Conservation (phyloP, 2,113 vertebrate species). For the Limnothrissa miodon region DNA sequence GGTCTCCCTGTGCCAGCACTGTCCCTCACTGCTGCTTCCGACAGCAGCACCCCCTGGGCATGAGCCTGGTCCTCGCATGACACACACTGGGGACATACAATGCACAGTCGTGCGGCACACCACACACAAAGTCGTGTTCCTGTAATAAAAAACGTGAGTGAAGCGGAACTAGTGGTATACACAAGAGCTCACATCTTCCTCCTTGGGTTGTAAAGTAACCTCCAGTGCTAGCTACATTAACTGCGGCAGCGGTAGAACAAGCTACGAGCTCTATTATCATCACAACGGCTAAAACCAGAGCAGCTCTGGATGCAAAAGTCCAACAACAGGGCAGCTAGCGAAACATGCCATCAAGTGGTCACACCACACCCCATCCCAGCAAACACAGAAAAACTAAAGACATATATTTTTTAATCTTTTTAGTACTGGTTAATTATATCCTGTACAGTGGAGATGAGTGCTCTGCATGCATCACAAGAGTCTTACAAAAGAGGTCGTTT, state of each 20-base stretch:
- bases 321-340: not conserved
- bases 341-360: too few species aligned
- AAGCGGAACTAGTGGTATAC: not conserved
- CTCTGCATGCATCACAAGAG: not conserved
- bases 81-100: constrained; percentile 13
- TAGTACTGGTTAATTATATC: not conserved
- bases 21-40: constrained; percentile 52
- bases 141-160: not conserved
- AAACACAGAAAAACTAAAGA: not conserved
- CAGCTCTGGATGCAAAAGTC: not conserved
- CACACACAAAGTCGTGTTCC: not conserved
- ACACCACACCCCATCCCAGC: not conserved
- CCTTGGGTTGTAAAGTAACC: not conserved
- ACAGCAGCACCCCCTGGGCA: constrained; percentile 26
- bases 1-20: constrained; percentile 49
- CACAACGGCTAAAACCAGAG: not conserved
- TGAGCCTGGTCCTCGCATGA: not conserved
- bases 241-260: not conserved
- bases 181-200: not conserved
- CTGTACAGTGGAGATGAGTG: not conserved
- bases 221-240: not conserved
- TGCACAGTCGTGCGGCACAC: constrained; percentile 4
- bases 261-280: not conserved
- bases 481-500: not conserved
- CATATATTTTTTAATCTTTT: not conserved